Conservation (phyloP, 92 coral and sea anemone genomes). For the Epizoanthus fatuus region DNA sequence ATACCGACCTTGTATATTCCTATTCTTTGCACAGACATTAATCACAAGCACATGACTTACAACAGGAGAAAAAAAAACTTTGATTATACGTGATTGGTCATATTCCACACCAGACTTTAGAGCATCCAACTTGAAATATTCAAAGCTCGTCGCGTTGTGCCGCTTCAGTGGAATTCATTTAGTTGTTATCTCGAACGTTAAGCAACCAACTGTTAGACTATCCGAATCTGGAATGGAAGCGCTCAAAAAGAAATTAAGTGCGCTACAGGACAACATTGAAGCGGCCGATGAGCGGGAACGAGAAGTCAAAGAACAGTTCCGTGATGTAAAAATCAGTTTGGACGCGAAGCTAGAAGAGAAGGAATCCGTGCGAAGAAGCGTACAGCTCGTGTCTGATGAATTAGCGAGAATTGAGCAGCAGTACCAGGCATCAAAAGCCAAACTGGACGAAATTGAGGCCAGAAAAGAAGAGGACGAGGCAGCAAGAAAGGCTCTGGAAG, state of each 20-base stretch:
- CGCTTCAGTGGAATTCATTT: constrained; percentile 1
- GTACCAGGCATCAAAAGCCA: constrained; percentile 7
- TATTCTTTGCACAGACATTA: too few species aligned
- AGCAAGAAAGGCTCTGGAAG: constrained; percentile 40
- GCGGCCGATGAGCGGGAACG: constrained; percentile 58
- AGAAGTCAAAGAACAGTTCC: constrained; percentile 34
- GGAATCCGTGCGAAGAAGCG: constrained; percentile 41
- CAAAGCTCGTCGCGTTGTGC: not conserved
- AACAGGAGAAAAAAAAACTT: too few species aligned
- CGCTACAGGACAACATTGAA: constrained; percentile 41
- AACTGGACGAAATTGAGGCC: constrained; percentile 22
- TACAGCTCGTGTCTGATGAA: constrained; percentile 42
- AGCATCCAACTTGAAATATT: not conserved
- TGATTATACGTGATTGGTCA: too few species aligned
- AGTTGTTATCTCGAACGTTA: constrained; percentile 3
- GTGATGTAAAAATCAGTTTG: constrained; percentile 39
- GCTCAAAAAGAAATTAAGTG: constrained; percentile 38
- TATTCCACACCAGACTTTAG: not conserved
- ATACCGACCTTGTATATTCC: too few species aligned
- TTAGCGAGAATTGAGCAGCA: constrained; percentile 38
- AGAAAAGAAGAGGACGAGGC: constrained; percentile 49
- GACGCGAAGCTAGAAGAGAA: constrained; percentile 43
- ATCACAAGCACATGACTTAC: too few species aligned
- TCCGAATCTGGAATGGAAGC: constrained; percentile 35
- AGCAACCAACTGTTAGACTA: not conserved